Percentiles rank a stretch among this genome's conserved stretches.
These are phyloP conservation scores for Drusus annulatus DNA, from an alignment of 1,140 invertebrate genomes.

Conservation along the genomic window DNA sequence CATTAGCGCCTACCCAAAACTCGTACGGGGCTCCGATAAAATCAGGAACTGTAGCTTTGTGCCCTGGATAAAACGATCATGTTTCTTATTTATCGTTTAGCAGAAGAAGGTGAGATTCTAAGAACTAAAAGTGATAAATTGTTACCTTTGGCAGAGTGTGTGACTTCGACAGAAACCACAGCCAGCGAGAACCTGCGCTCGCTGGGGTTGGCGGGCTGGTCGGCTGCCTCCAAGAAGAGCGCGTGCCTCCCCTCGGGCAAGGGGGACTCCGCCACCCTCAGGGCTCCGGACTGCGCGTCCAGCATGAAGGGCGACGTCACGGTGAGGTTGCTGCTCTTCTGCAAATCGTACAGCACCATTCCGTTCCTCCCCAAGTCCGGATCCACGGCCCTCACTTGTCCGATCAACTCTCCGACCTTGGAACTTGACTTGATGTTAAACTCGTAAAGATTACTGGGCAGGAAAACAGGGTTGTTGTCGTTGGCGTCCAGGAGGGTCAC, in stretches of 20 bases:
- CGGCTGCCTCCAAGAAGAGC: conserved; percentile 85
- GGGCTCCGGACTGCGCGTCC: conserved; percentile 79
- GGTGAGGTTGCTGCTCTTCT: conserved; percentile 78
- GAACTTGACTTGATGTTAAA: conserved; percentile 80
- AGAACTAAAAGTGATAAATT: neutral
- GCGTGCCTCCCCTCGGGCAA: conserved; percentile 80
- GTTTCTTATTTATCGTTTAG: neutral
- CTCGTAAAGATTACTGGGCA: conserved; percentile 86
- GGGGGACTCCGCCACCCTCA: conserved; percentile 80
- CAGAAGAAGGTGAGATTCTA: conserved; percentile 3
- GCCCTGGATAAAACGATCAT: conserved; percentile 62
- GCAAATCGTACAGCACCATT: conserved; percentile 82
- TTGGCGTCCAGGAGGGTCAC: conserved; percentile 88
- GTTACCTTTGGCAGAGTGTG: conserved; percentile 72
- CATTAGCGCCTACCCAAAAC: conserved; percentile 90
- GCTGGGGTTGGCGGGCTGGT: conserved; percentile 86
- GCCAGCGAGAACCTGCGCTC: conserved; percentile 85
- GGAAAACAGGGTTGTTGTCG: conserved; percentile 89
- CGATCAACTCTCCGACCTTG: conserved; percentile 78
- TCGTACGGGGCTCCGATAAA: conserved; percentile 92
- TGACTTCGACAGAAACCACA: conserved; percentile 84
- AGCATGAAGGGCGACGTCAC: conserved; percentile 80
- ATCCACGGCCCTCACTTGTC: conserved; percentile 84
- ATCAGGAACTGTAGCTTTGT: conserved; percentile 76
- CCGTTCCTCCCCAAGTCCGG: conserved; percentile 87